Evolutionary conservation across 2,113 vertebrate species (phyloP), one percentile per base, ranked within the genome.

Genomic region (Philantomba maxwellii): DNA sequence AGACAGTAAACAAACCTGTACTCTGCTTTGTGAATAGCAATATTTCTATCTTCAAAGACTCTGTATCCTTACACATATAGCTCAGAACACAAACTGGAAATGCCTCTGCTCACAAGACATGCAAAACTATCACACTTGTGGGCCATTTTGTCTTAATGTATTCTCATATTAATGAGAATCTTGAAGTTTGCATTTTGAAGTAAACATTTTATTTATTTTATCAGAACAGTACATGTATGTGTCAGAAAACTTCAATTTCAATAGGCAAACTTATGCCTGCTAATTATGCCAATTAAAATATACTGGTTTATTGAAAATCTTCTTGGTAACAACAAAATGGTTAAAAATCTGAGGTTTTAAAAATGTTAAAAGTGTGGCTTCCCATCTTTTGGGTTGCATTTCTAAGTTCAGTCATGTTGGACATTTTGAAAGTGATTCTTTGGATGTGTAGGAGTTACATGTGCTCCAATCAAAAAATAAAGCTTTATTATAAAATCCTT

Each of bases 181-280:
- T 91, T 66, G 80, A n/a, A 93, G n/a, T 26, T 96, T 25, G 47
- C 91, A 2, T 77, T 95, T 96, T 94, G 53, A 26, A 92, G 77
- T 73, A 89, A 96, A 93, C 75, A 89, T 51, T 88, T 81, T 92
- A 33, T 60, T 96, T 5, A 66, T 60, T 57, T 39, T 95, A 49
- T 26, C 62, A 98, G 49, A 85, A 43, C 30, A 94, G 49, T 77
- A 26, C 7, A 58, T 51, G 4, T 93, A 75, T 95, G 23, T n/a
- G 5, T 78, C 64, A 97, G 28, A 95, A 96, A 3, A 43, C 25
- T 90, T 81, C 53, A 39, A 93, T 94, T 96, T 94, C 30, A 93
- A 45, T 43, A 64, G 26, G 11, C 84, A 97, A 93, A 45, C 6
- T 82, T 78, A 53, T 70, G 83, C 81, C 30, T 88, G 45, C 1